A percentile compares a stretch with the other conserved stretches of the same genome.
Evolutionary conservation across 2,797 vertebrate species (phyloP).

Genomic region (Syngnathus rostellatus): DNA sequence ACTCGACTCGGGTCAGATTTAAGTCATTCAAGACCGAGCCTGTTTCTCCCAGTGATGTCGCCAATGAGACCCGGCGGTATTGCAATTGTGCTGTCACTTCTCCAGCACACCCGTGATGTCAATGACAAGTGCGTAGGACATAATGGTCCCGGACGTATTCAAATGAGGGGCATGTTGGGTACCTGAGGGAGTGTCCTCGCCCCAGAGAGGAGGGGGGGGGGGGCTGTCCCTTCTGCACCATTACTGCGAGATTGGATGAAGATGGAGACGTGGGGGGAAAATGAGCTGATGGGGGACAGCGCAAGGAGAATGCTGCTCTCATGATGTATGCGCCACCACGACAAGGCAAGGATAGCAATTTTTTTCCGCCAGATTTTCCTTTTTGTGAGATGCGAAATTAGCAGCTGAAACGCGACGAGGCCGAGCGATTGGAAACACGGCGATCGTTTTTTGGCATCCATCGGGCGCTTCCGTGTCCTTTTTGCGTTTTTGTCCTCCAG

Average conservation of each 20-base stretch:
- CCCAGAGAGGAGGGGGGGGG: constrained; percentile 7
- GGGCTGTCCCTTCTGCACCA: constrained; percentile 57
- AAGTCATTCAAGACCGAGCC: no score
- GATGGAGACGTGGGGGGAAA: constrained; percentile 65
- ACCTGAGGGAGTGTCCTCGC: constrained; percentile 60
- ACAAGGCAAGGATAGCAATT: neutral
- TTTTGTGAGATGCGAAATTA: constrained; percentile 46
- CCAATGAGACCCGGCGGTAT: constrained; percentile 55
- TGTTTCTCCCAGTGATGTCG: neutral
- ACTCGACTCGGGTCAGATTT: no score
- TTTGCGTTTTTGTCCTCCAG: constrained; percentile 24
- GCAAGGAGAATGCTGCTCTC: constrained; percentile 50
- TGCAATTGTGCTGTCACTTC: constrained; percentile 47
- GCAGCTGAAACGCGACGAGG: constrained; percentile 42
- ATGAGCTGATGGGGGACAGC: constrained; percentile 51
- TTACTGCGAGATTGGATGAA: constrained; percentile 69
- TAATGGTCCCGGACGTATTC: constrained; percentile 67
- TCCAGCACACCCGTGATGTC: constrained; percentile 41
- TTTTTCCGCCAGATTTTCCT: neutral
- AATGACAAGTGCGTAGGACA: constrained; percentile 60
- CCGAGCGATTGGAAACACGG: constrained; percentile 10
- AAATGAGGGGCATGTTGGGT: constrained; percentile 65
- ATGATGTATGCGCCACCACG: constrained; percentile 37
- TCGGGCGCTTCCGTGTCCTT: neutral
- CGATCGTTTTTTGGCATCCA: no score